Evolutionary conservation across 1,140 invertebrate species (phyloP).

Genomic region (Drosophila burlai): DNA sequence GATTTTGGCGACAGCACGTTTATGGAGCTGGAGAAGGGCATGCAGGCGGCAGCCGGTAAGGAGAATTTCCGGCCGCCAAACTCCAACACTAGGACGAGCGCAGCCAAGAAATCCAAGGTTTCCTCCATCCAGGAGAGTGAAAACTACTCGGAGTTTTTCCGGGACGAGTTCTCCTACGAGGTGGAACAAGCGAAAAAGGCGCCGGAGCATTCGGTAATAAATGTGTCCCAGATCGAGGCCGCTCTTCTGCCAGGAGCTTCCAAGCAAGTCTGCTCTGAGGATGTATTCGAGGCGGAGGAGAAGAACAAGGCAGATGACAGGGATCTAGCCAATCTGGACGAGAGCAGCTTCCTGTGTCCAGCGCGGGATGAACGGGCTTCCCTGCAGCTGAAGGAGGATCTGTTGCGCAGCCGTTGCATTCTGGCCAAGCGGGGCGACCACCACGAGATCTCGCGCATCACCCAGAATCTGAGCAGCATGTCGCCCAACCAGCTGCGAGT

Average conservation of each 20-base stretch:
- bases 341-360: conserved; percentile 63
- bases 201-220: conserved; percentile 27
- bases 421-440: conserved; percentile 33
- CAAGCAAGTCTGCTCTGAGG: conserved; percentile 55
- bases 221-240: conserved; percentile 54
- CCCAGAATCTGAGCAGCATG: conserved; percentile 72
- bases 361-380: conserved; percentile 18
- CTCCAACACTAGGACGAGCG: conserved; percentile 29
- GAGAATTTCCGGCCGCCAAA: conserved; percentile 19
- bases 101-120: background rate
- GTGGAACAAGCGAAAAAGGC: conserved; percentile 7
- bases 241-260: conserved; percentile 10
- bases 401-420: conserved; percentile 47
- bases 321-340: conserved; percentile 42
- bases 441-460: conserved; percentile 26
- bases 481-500: conserved; percentile 65
- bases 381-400: conserved; percentile 51
- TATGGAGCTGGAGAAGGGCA: conserved; percentile 64
- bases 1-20: conserved; percentile 78
- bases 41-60: conserved; percentile 24
- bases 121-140: conserved; percentile 27
- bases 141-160: conserved; percentile 64
- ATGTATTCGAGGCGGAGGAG: conserved; percentile 26
- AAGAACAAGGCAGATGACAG: conserved; percentile 6
- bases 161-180: conserved; percentile 62